Evolutionary conservation across 1,140 invertebrate species (phyloP), one percentile per base, ranked within the genome.

Genomic region (Tetragnatha versicolor): DNA sequence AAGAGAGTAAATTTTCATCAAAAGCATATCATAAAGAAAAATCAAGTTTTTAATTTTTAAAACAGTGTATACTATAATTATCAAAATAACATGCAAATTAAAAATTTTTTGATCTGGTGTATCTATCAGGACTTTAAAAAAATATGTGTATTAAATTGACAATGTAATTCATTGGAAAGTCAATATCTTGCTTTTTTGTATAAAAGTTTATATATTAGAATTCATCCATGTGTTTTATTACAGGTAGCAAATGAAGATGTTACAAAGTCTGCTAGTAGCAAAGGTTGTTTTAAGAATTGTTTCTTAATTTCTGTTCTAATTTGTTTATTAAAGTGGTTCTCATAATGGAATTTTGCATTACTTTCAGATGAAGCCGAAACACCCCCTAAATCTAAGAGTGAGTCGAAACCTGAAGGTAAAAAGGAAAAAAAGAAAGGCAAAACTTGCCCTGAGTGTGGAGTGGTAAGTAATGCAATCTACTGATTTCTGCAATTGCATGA

Each of bases 371-470:
- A 66, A 29, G 37, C 51, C 35, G 31, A 51, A 51, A 14, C 29
- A 14, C 31, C 51, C 33, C 17, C 31, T n/a, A 31, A 72, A 42
- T 14, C 25, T 10, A 72, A 39, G 31, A 4, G 31, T 58, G 53
- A 29, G 27, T 7, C 25, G 20, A 70, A 70, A 53, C 37, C 66
- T 20, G 25, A 33, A 25, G 39, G 39, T 6, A 66, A 66, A 66
- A 66, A 66, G 22, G 49, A 55, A 17, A 73, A 73, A 35, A 73
- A 73, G 51, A 73, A 73, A 33, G n/a, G 33, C 33, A 73, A 73
- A 55, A 61, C 25, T 73, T 73, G 70, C 61, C 37, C 33, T 10
- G 39, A 61, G 20, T 73, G 70, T 73, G 55, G 39, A 31, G 14
- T 27, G 22, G 70, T 72, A 72, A 25, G 10, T 17, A 42, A 27